Evolutionary conservation across 2,113 vertebrate species (phyloP), one percentile per base, ranked within the genome.

Genomic region (Rhabdomys dilectus): DNA sequence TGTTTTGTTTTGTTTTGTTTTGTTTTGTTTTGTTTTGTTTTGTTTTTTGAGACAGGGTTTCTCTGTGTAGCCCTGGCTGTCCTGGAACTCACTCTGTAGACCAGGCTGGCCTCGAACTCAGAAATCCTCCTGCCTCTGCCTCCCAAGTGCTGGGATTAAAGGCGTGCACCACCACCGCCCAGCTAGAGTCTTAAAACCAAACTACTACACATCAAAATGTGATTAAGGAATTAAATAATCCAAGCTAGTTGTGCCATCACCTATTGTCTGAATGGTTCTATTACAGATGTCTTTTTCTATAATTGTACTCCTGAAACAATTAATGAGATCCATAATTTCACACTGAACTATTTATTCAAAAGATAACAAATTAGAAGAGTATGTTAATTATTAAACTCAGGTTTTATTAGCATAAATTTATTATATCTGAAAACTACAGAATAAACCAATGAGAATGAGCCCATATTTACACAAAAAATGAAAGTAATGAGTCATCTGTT

Each of bases 201-300:
- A 72, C 82, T 53, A 82, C 19, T 39, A 42, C 19, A 9, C 19
- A 68, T 31, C 62, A 48, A 19, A 26, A 80, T 89, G 3, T n/a
- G 48, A 80, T 42, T 93, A 96, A 91, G 22, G 13, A 76, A 89
- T 64, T 60, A 78, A 93, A 70, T 70, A 91, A 93, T 48, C 7
- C 9, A 78, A 64, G 72, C 17, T 0, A 48, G 56, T 45, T 24
- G 22, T 21, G 51, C 56, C 34, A 53, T 34, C 36, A 22, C 19
- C 53, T 75, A 31, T 58, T 62, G 21, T 82, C 24, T 87, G n/a
- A 62, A 58, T 56, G 12, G 5, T 73, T 91, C 16, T 56, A 56
- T 6, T 16, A 2, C 7, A 68, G 24, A 60, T 45, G 68, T 89
- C 24, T 51, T 87, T 73, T 36, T 39, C n/a, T 56, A 62, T 53